Percentiles rank a stretch among this genome's conserved stretches.
These are phyloP conservation scores for Diachrysia chrysitis DNA, from an alignment of 2,888 invertebrate species.

Conservation along the genomic window DNA sequence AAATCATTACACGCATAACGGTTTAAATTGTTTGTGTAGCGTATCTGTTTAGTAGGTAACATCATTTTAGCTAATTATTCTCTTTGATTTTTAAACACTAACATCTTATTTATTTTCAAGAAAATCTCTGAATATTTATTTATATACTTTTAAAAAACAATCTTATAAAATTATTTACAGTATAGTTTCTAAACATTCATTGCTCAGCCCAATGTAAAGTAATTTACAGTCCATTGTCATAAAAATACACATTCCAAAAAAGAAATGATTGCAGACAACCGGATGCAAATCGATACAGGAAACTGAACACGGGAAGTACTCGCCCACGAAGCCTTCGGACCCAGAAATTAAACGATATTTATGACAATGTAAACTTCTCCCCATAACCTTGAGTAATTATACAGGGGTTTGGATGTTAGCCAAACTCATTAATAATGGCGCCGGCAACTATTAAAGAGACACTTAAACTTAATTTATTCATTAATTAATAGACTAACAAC, in stretches of 20 bases:
- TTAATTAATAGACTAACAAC: conserved; percentile 60
- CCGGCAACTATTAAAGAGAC: conserved; percentile 63
- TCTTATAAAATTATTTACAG: too few species aligned
- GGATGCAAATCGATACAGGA: conserved; percentile 16
- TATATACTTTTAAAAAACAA: too few species aligned
- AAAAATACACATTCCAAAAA: neutral
- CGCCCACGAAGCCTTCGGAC: conserved; percentile 14
- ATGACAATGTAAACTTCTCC: conserved; percentile 51
- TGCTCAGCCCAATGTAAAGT: neutral
- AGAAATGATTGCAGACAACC: neutral
- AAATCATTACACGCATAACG: too few species aligned
- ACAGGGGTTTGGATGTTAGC: conserved; percentile 59
- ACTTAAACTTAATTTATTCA: conserved; percentile 62
- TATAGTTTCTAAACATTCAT: too few species aligned
- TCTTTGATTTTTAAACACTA: too few species aligned
- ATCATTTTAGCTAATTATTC: too few species aligned
- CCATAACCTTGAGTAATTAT: conserved; percentile 62
- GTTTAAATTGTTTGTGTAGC: too few species aligned
- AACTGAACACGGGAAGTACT: conserved; percentile 16
- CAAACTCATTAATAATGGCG: conserved; percentile 64
- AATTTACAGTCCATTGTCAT: neutral
- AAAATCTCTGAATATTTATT: too few species aligned
- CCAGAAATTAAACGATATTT: conserved; percentile 55
- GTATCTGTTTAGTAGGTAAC: too few species aligned
- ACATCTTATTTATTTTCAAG: too few species aligned